Conservation (phyloP, 2,113 vertebrate genomes). For the Toxotes chatareus region DNA sequence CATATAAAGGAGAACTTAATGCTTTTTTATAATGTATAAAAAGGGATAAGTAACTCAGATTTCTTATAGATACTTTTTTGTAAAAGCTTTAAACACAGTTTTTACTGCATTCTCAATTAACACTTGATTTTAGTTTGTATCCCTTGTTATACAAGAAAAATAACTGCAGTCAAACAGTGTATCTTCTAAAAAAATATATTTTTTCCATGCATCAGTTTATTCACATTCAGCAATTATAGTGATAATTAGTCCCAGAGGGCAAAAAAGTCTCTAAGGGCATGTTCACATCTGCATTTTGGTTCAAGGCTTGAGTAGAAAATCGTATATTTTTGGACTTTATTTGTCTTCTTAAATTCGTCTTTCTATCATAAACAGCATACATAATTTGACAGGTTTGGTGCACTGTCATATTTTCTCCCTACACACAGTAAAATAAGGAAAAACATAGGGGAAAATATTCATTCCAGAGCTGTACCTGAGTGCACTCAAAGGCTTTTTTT, state of each 20-base stretch:
- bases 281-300: constrained; percentile 35
- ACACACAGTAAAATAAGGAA: too few relatives aligned
- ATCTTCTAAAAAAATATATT: background rate
- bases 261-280: background rate
- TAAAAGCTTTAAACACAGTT: background rate
- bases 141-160: constrained; percentile 52
- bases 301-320: background rate
- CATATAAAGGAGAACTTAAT: constrained; percentile 11
- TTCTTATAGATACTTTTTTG: background rate
- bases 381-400: too few relatives aligned
- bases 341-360: too few relatives aligned
- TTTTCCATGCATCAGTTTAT: constrained; percentile 29
- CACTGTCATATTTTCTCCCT: too few relatives aligned
- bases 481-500: too few relatives aligned
- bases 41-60: constrained; percentile 40
- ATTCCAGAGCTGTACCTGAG: too few relatives aligned
- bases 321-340: too few relatives aligned
- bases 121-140: background rate
- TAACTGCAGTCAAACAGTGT: background rate
- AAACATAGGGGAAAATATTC: too few relatives aligned
- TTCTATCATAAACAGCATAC: too few relatives aligned
- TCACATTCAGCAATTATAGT: constrained; percentile 3
- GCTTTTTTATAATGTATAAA: constrained; percentile 41
- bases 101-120: background rate
- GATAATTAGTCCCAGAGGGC: background rate